Conservation (phyloP, 35 echinoderm and acorn worm genomes). For the Holothuria glaberrima region DNA sequence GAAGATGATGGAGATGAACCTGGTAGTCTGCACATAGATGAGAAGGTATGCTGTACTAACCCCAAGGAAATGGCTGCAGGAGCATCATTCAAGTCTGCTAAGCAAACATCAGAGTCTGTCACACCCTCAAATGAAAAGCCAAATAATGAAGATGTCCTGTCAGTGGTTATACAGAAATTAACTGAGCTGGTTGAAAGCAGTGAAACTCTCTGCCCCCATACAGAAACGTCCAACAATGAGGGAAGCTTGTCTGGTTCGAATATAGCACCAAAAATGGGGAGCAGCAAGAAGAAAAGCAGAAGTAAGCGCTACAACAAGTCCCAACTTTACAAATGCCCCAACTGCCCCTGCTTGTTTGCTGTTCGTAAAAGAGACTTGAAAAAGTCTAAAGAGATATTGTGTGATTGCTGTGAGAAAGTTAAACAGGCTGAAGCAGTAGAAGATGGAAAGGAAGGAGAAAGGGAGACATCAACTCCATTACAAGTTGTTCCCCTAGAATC, state of each 20-base stretch:
- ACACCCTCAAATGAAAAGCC: neutral
- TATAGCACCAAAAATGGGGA: constrained; percentile 10
- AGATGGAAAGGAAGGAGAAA: neutral
- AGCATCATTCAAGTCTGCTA: neutral
- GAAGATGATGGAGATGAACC: no score
- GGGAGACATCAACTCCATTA: neutral
- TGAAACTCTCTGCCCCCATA: constrained; percentile 36
- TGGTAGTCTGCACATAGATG: no score
- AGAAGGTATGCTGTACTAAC: no score
- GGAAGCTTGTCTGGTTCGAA: constrained; percentile 19
- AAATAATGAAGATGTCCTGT: constrained; percentile 93
- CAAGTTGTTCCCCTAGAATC: constrained; percentile 45
- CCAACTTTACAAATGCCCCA: constrained; percentile 85
- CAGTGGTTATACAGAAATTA: constrained; percentile 96
- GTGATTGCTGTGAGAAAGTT: constrained; percentile 81
- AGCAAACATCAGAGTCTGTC: neutral
- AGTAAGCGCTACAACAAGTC: constrained; percentile 8
- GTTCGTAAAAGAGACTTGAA: constrained; percentile 61
- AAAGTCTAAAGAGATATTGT: constrained; percentile 57
- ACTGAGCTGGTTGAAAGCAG: constrained; percentile 92
- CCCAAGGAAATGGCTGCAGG: neutral
- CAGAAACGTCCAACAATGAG: neutral
- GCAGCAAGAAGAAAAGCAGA: constrained; percentile 26
- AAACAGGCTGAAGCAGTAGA: constrained; percentile 26
- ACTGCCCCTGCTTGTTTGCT: constrained; percentile 95